Evolutionary conservation across 2,888 invertebrate species (phyloP), one percentile per base, ranked within the genome.

Genomic region (Pammene aurita): DNA sequence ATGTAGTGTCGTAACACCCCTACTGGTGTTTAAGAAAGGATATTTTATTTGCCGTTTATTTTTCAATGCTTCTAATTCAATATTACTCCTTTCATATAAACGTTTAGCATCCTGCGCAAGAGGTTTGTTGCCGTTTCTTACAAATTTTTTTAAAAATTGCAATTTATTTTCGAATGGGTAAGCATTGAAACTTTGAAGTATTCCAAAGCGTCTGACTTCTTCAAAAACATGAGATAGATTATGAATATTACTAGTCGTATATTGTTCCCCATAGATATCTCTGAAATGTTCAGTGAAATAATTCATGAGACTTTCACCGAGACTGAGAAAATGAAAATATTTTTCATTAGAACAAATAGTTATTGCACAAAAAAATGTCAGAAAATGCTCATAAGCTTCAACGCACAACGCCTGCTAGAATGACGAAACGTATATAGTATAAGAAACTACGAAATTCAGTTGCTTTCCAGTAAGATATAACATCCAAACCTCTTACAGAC

Each of bases 371-470:
- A 55, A 56, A 10, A 65, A 44, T 1, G 16, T 9, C 5, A 56
- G 4, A 38, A 58, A 56, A 26, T 62, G 67, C 5, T 9, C 6
- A 38, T 50, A 56, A 10, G 55, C 48, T n/a, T 67, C 61, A 1
- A 11, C 11, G 26, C 54, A 38, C 34, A 67, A 14, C 6, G 63
- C 55, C n/a, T 55, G 0, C 14, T 35, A 62, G 11, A n/a, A 62
- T 56, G n/a, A 62, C 41, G 7, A 67, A 11, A 18, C 57, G 34
- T 0, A 72, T 46, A 11, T 75, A 75, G 38, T 54, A 69, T 5
- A 76, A 55, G 68, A 75, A 76, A 35, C 62, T 38, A 9, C 73
- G 41, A 26, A 18, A 76, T 48, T 76, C 76, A 0, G 72, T 66
- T 2, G 44, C 73, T 58, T 75, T 74, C 74, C 74, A 76, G 42